Evolutionary conservation across 2,797 vertebrate species (phyloP), one percentile per base, ranked within the genome.

Genomic region (Pseudomugil gertrudae): DNA sequence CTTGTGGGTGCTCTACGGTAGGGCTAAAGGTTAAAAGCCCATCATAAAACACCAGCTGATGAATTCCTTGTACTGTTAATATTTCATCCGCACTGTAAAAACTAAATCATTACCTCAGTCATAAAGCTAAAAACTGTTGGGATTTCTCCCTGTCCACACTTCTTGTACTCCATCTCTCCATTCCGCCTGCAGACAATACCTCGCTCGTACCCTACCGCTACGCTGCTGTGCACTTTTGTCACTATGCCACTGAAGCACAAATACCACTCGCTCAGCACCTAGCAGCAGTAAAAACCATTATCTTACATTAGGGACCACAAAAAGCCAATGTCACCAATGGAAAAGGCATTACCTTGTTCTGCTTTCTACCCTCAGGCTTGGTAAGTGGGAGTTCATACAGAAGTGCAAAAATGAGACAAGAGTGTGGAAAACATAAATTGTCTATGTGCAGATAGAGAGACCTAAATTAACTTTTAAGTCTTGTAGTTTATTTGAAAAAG

Each of bases 21-120:
- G 43, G 77, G 80, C 81, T 56, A 51, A 80, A 84, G 85, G 87
- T 89, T 76, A 86, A 72, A 69, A 69, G 62, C 57, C 81, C 70
- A 64, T 72, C 27, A 2, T 51, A 54, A 54, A 48, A 70, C 73
- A 81, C 57, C 81, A 53, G 69, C 84, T 79, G 45, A 78, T 79
- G 68, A 74, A 62, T 63, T 58, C 35, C 47, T n/a, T 13, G 33
- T 36, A 57, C 63, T 67, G 54, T 78, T 85, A 83, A 90, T 86
- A 89, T 84, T 81, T 84, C 84, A 88, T 89, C 87, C 72, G 63
- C 51, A 33, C 67, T 71, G 55, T 57, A 87, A 83, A 80, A 17
- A 69, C 68, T 83, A 73, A 74, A 79, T 56, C 54, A 13, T 54
- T 62, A 48, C 58, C 53, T 47, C n/a, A 53, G 55, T 59, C 55